Evolutionary conservation across 1,140 invertebrate genomes (phyloP), one percentile per base, ranked within the genome.

Genomic region (Drosophila jambulina): DNA sequence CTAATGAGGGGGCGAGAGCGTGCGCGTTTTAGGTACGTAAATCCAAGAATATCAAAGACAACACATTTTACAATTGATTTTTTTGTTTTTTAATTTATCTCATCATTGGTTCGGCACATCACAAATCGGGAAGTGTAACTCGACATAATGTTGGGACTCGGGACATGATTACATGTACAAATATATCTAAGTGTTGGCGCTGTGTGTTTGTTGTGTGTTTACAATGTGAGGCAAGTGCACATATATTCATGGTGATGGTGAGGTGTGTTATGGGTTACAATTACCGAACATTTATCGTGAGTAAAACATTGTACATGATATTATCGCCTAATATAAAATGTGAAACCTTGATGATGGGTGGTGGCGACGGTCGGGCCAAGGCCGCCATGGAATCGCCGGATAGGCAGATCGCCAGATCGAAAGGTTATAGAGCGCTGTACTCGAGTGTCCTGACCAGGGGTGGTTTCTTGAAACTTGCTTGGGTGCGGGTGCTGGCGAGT

Each of bases 221-320:
- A 38, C 19, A 25, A n/a, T 25, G 53, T 58, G 25, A 36, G 48
- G 56, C 51, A 36, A 17, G 70, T 54, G 61, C 67, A 43, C 19
- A 45, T 43, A 21, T 27, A 29, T n/a, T 17, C 23, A 36, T 63
- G 34, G 49, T 58, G 60, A 38, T 12, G 19, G 27, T 54, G 32
- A n/a, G 32, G 25, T 74, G 60, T 59, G 29, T 38, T 62, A 53
- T 38, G 27, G 59, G 49, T 63, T 27, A 40, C 34, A 71, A 56
- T 80, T 70, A 49, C 49, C 43, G 54, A 69, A 70, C 45, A 40
- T 17, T 51, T 69, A 43, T 64, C 13, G 68, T 81, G 40, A 58
- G 61, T 81, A 87, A 87, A 87, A 88, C 72, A 88, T 87, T 90
- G 59, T 67, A 81, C 80, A 88, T 90, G 80, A 84, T 78, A 88